Conservation (phyloP, 2,113 vertebrate species). For the Oncorhynchus tshawytscha region DNA sequence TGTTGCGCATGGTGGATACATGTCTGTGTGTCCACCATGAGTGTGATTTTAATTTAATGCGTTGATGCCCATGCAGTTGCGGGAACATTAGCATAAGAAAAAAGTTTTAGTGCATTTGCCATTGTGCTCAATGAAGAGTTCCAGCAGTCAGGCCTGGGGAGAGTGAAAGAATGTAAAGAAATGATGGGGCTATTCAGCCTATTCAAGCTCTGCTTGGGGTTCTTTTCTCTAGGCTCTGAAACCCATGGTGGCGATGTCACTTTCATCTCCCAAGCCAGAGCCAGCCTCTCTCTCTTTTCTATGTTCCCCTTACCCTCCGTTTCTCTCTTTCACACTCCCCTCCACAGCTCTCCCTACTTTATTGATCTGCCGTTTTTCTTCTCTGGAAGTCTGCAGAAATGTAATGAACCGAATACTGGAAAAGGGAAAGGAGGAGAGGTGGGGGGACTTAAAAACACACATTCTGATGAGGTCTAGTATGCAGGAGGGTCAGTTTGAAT, state of each 20-base stretch:
- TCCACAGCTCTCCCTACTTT: conserved; percentile 54
- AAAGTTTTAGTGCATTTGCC: conserved; percentile 92
- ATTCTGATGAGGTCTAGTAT: conserved; percentile 74
- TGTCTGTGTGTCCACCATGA: conserved; percentile 19
- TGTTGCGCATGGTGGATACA: neutral
- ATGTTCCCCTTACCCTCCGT: conserved; percentile 5
- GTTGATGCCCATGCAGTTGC: conserved; percentile 71
- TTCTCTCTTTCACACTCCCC: conserved; percentile 49
- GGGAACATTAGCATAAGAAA: conserved; percentile 93
- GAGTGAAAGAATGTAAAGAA: conserved; percentile 85
- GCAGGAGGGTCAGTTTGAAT: conserved; percentile 58
- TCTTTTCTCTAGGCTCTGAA: conserved; percentile 80
- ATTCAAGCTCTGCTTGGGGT: conserved; percentile 77
- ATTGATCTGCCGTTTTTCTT: conserved; percentile 81
- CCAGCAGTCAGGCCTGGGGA: conserved; percentile 84
- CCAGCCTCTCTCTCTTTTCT: conserved; percentile 46
- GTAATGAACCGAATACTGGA: conserved; percentile 87
- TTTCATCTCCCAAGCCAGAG: conserved; percentile 87
- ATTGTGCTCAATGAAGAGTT: conserved; percentile 95
- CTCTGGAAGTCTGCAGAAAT: conserved; percentile 84
- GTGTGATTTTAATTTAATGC: conserved; percentile 75
- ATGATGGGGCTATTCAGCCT: conserved; percentile 89
- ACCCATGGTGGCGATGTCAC: conserved; percentile 86
- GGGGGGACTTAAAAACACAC: conserved; percentile 56
- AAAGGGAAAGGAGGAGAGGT: conserved; percentile 25